Percentiles rank a stretch among this genome's conserved stretches.
These are phyloP conservation scores for Pseudochirops corinnae DNA, from an alignment of 2,797 vertebrate species.

Conservation along the genomic window DNA sequence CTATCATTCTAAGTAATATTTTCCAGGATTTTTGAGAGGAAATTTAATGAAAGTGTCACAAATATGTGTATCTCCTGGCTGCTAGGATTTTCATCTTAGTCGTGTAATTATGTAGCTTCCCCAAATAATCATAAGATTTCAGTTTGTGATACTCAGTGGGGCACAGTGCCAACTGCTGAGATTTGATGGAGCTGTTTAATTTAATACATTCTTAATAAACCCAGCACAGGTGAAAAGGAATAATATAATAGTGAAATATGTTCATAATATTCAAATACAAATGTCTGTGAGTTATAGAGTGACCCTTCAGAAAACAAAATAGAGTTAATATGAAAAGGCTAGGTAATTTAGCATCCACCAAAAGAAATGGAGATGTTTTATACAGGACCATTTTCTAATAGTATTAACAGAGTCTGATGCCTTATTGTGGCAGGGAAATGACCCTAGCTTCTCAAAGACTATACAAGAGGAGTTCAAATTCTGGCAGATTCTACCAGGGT, in stretches of 20 bases:
- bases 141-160: slow-evolving; percentile 59
- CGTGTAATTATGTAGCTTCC: slow-evolving; percentile 72
- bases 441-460: neutral
- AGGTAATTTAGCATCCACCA: neutral
- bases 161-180: slow-evolving; percentile 56
- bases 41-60: slow-evolving; percentile 68
- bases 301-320: neutral
- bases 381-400: neutral
- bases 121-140: slow-evolving; percentile 65
- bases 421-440: neutral
- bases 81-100: slow-evolving; percentile 63
- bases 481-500: neutral
- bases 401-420: neutral
- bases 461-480: neutral
- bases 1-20: slow-evolving; percentile 73
- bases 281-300: neutral
- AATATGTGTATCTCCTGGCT: slow-evolving; percentile 68
- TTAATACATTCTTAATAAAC: slow-evolving; percentile 54
- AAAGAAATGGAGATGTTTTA: slow-evolving; percentile 13
- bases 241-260: slow-evolving; percentile 1
- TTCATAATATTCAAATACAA: neutral
- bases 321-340: neutral
- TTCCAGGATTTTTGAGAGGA: slow-evolving; percentile 76
- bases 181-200: slow-evolving; percentile 69
- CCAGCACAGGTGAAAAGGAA: slow-evolving; percentile 66